Evolutionary conservation across 2,113 vertebrate species (phyloP).

Genomic region (Lota lota): DNA sequence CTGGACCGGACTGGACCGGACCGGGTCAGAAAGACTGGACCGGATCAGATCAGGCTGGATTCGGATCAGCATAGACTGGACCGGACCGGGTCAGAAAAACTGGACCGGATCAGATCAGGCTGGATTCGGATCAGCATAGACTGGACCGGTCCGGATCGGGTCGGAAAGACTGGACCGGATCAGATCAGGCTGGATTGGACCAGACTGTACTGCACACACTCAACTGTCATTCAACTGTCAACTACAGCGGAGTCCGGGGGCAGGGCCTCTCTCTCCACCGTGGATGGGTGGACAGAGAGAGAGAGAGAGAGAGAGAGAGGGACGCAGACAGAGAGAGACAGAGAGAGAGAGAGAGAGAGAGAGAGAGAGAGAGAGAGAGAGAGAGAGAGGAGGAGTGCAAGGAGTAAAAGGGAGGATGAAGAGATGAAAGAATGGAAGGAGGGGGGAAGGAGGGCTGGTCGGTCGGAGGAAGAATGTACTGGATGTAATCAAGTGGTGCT

Average conservation of each 20-base stretch:
- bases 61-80: too few relatives aligned
- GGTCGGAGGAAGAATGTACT: slow-evolving; percentile 60
- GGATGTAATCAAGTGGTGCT: slow-evolving; percentile 61
- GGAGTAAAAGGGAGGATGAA: too few relatives aligned
- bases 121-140: slow-evolving; percentile 56
- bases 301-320: slow-evolving; percentile 24
- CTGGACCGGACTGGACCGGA: not conserved
- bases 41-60: too few relatives aligned
- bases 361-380: not conserved
- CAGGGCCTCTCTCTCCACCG: slow-evolving; percentile 33
- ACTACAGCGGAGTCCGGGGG: not conserved
- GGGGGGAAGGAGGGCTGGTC: not conserved
- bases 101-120: slow-evolving; percentile 4
- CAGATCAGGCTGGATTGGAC: too few relatives aligned
- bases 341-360: slow-evolving; percentile 27
- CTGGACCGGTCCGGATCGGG: not conserved
- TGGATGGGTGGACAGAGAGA: slow-evolving; percentile 3
- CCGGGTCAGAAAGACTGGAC: too few relatives aligned
- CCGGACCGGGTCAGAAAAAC: too few relatives aligned
- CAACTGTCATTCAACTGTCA: too few relatives aligned
- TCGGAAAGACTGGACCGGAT: too few relatives aligned
- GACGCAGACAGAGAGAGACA: too few relatives aligned
- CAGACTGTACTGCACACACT: too few relatives aligned
- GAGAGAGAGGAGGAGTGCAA: too few relatives aligned
- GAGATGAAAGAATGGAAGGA: slow-evolving; percentile 1